A percentile compares a stretch with the other conserved stretches of the same genome.
Conservation (phyloP, 2,113 vertebrate genomes). For the Pterocles burchelli region DNA sequence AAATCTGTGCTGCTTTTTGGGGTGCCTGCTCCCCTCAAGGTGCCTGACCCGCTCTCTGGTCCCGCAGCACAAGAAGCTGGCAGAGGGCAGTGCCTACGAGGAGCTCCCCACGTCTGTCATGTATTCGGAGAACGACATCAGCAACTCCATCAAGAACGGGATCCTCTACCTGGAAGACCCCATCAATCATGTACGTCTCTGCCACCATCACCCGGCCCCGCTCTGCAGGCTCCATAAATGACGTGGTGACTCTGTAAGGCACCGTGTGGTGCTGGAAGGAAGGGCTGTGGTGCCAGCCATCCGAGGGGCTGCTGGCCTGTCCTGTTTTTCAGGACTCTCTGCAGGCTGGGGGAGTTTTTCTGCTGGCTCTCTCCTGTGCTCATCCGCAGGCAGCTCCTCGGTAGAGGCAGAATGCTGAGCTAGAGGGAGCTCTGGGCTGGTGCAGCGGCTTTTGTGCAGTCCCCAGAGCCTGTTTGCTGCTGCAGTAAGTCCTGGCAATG, state of each 20-base stretch:
- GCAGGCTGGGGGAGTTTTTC: neutral
- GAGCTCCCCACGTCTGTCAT: slow-evolving; percentile 90
- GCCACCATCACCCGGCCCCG: neutral
- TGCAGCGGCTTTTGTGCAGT: neutral
- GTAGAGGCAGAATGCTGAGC: slow-evolving; percentile 33
- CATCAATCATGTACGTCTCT: slow-evolving; percentile 86
- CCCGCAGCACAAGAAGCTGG: slow-evolving; percentile 95
- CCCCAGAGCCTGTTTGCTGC: neutral
- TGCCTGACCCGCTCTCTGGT: neutral
- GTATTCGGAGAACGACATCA: slow-evolving; percentile 97
- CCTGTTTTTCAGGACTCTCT: neutral
- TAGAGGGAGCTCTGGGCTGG: slow-evolving; percentile 60
- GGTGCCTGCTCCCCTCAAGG: neutral
- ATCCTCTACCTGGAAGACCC: slow-evolving; percentile 97
- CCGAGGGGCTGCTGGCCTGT: accelerated
- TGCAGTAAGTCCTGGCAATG: neutral
- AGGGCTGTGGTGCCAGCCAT: neutral
- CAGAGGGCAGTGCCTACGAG: slow-evolving; percentile 95
- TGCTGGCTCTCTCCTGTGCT: neutral
- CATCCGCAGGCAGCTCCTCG: neutral
- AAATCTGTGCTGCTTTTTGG: neutral
- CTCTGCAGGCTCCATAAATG: neutral
- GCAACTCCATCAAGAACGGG: slow-evolving; percentile 99
- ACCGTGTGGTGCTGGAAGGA: neutral
- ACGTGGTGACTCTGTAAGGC: accelerated